Base-by-base conservation (phyloP, 2,113 vertebrate genomes). In the Calypte anna region DNA sequence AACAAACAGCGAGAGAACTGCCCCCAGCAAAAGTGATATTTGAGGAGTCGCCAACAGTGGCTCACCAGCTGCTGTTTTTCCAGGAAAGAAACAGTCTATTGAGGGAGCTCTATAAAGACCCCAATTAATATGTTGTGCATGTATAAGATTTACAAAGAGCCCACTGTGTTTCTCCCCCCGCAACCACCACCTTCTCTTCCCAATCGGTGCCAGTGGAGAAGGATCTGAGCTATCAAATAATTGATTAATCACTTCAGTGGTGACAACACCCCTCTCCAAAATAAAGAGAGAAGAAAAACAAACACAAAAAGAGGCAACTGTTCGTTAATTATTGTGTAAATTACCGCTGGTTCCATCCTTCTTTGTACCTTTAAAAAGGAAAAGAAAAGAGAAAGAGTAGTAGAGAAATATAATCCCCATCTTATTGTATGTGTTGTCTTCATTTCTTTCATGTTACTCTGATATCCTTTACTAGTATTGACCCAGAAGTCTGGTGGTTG, bases 61-160 rank as follows among this genome's bases (percentile, higher is more conserved):
- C 95, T 96, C 97, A 97, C 96, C 98, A 97, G 97, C 98, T 98
- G 98, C 97, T 97, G 85, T 95, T 96, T 96, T 95, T 97, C 96
- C 91, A 96, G 88, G 97, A 97, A 97, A 97, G 96, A 98, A 96
- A 96, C 31, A 97, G 96, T 95, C 97, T 91, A 98, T 98, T 97
- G 97, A 98, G 84, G 91, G 90, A 96, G 96, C 91, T 95, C 97
- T 98, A 97, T 93, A 97, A 98, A 98, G 97, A 96, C 96, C 87
- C 82, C 97, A 96, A 98, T 97, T 98, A 98, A 98, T 97, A 98
- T 96, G 96, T 97, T 96, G 96, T 96, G 96, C 96, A 97, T 98
- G 95, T 98, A 96, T 96, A 97, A 97, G 93, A 97, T 96, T 96
- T 97, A 98, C 98, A 98, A 98, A 98, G 97, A 98, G 92, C 95